Base-by-base conservation (phyloP, 2,797 vertebrate species). In the Semotilus atromaculatus region DNA sequence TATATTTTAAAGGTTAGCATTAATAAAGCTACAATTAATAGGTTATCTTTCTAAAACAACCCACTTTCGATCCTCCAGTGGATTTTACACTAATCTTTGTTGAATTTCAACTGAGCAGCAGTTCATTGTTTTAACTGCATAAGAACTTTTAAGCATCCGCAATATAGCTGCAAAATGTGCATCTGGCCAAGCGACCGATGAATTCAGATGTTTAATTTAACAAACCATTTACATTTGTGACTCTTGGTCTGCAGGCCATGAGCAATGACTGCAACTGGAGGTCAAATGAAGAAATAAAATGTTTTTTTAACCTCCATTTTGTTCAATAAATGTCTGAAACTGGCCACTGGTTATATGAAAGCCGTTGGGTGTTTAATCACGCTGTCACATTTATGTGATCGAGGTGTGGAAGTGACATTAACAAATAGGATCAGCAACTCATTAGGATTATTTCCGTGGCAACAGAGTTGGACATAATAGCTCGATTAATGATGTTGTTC, bases 401-500 rank as follows among this genome's bases (percentile, higher is more conserved):
- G 51, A 77, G 53, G 64, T 74, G 51, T 55, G 58, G 83, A 77
- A 89, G 88, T 88, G 92, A 94, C 94, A 91, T 92, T 94, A 90
- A 94, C 92, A 93, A 93, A 94, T 92, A 92, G 81, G n/a, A 90
- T 92, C 90, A 90, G 85, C 83, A 85, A 89, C 91, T 94, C 93
- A 95, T 94, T 96, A 95, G 89, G 87, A 88, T 91, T 91, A 91
- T 94, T 93, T 94, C 93, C 85, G 86, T 92, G 48, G 89, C 87
- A 74, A 82, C 91, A 91, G 91, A 91, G 89, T 38, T 81, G 91
- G 93, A 94, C 93, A 93, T 95, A 93, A 92, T 90, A 93, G 92
- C 89, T 93, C 91, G 92, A 92, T 93, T 95, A 96, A 95, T 93
- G 92, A 94, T 91, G 91, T 88, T 91, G 87, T 95, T 94, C 93